Conservation (phyloP, 2,113 vertebrate species). For the Megaceryle torquata region DNA sequence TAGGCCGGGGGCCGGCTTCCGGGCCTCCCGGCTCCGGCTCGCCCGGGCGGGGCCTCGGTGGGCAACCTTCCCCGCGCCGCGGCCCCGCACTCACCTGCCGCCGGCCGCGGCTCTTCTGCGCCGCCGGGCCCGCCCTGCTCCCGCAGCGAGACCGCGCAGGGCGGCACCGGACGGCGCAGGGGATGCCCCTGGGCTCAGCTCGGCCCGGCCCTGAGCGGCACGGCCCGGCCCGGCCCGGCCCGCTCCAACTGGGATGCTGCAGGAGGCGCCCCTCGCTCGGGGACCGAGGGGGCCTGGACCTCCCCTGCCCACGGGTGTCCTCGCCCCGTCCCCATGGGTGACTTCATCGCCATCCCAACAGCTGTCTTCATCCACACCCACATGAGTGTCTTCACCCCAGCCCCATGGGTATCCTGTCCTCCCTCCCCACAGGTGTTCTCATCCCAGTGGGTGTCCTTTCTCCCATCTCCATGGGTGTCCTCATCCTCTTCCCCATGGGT, state of each 20-base stretch:
- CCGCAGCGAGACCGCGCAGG: background rate
- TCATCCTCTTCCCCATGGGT: background rate
- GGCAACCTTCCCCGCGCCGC: background rate
- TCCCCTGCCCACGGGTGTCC: background rate
- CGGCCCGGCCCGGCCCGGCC: background rate
- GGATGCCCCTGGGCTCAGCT: background rate
- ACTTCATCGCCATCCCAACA: background rate
- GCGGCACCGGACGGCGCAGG: too few species aligned
- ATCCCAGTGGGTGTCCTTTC: too few species aligned
- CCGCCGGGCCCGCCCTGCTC: background rate
- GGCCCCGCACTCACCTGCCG: background rate
- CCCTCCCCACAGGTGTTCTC: too few species aligned
- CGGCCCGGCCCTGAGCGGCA: too few species aligned
- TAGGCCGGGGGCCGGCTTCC: too few species aligned
- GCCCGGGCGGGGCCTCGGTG: background rate
- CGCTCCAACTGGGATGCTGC: background rate
- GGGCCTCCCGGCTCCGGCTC: background rate
- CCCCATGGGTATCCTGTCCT: background rate
- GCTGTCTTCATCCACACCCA: background rate
- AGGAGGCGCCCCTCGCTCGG: background rate
- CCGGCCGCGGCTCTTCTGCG: background rate
- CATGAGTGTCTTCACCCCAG: background rate
- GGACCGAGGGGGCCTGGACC: background rate
- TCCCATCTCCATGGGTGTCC: too few species aligned
- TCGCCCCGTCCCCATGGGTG: background rate